Percentiles rank a stretch among this genome's conserved stretches.
phyloP scores from a whole-genome alignment of 2,113 vertebrate genomes.

The Oncorhynchus tshawytscha region DNA sequence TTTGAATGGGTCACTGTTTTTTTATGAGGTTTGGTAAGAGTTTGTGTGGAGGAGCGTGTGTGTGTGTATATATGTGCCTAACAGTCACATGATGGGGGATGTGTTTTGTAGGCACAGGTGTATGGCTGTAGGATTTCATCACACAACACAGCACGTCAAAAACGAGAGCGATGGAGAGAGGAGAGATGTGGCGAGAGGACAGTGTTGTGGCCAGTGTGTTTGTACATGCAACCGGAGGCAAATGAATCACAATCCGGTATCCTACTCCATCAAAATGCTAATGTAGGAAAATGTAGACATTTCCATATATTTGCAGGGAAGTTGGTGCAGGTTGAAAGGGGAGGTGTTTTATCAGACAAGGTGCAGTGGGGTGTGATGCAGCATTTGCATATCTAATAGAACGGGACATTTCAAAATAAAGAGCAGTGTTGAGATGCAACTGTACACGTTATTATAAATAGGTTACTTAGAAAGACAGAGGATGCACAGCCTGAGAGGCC shows the following conservation, averaged over 20 bases:
- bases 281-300: constrained; percentile 67
- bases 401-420: neutral
- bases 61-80: constrained; percentile 9
- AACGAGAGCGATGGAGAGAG: constrained; percentile 13
- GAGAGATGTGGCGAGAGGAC: constrained; percentile 32
- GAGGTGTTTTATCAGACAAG: constrained; percentile 53
- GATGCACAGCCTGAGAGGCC: too few relatives aligned
- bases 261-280: constrained; percentile 75
- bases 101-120: constrained; percentile 58
- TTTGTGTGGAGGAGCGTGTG: neutral
- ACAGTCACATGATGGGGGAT: constrained; percentile 36
- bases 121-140: constrained; percentile 52
- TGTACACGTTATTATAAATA: neutral
- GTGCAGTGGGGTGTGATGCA: constrained; percentile 34
- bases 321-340: constrained; percentile 41
- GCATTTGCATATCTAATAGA: neutral
- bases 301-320: constrained; percentile 59
- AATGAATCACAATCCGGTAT: constrained; percentile 62
- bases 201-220: constrained; percentile 56
- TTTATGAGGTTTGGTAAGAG: constrained; percentile 20
- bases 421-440: neutral
- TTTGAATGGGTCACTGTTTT: constrained; percentile 1
- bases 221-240: constrained; percentile 63
- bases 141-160: constrained; percentile 64
- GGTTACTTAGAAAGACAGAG: too few relatives aligned